Base-by-base conservation (phyloP, 2,113 vertebrate species). In the Ciconia boyciana region DNA sequence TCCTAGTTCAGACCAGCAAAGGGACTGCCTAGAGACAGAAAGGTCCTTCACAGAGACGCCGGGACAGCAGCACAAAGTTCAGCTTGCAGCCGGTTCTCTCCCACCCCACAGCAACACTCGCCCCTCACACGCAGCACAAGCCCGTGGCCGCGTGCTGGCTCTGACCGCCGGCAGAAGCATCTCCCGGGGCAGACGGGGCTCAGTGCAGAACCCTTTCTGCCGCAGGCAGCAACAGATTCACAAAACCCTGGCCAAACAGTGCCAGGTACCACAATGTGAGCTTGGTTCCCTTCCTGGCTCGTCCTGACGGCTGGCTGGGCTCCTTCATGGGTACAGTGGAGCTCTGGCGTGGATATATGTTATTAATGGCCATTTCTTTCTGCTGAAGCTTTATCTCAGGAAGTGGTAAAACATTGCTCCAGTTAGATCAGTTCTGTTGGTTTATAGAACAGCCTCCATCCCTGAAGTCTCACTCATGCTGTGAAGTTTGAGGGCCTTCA, bases 231-330 rank as follows among this genome's bases (percentile, higher is more conserved):
- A 11, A 18, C 20, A 44, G 19, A 10, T 15, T n/a, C 24, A 13
- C 51, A 48, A 12, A 39, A 18, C 41, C 31, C 31, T 15, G 31
- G 65, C 34, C 34, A 3, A 8, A 39, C 39, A 25, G 14, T 5
- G 22, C 21, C 69, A 13, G 34, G 32, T 14, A 48, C 41, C 41
- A 16, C 52, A 20, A 2, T 10, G 0, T 0, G 13, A 6, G 34
- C 43, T 16, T 10, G 1, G 64, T 5, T 70, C 49, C 52, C 43
- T 31, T 24, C 70, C 29, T 4, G 2, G 11, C 29, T 32, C 6
- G 1, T 10, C 51, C 36, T 8, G 28, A 19, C 8, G 8, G 24
- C 43, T 34, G 20, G 13, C 6, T 13, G 66, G 48, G 16, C 71
- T 44, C 66, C 48, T 26, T 6, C 58, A 11, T 1, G 3, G 6